Evolutionary conservation across 2,888 invertebrate species (phyloP).

Genomic region (Sclerodermus sp.): DNA sequence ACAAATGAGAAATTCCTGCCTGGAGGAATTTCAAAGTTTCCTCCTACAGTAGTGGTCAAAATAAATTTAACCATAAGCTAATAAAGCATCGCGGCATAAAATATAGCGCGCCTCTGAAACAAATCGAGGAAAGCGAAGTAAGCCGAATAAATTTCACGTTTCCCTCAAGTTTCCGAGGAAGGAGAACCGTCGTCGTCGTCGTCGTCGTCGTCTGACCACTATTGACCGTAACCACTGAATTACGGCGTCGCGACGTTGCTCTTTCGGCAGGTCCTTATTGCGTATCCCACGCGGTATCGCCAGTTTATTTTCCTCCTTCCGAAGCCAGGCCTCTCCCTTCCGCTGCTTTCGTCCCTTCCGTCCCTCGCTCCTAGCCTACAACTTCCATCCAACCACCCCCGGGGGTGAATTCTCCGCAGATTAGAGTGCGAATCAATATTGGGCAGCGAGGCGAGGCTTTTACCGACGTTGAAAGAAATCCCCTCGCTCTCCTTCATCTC

Average conservation of each 20-base stretch:
- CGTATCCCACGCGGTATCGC: constrained; percentile 23
- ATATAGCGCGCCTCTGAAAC: too few relatives aligned
- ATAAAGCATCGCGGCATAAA: too few relatives aligned
- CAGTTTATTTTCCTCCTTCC: constrained; percentile 55
- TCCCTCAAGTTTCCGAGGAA: background rate
- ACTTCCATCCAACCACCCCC: too few relatives aligned
- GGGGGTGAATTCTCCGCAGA: constrained; percentile 50
- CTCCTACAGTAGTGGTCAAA: too few relatives aligned
- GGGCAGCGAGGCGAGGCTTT: constrained; percentile 54
- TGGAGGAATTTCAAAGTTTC: too few relatives aligned
- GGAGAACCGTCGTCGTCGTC: too few relatives aligned
- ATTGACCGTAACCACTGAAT: constrained; percentile 27
- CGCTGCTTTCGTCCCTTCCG: too few relatives aligned
- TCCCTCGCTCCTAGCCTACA: too few relatives aligned
- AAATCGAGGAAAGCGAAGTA: too few relatives aligned
- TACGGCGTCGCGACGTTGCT: constrained; percentile 22
- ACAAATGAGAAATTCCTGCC: too few relatives aligned
- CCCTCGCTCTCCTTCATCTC: constrained; percentile 28
- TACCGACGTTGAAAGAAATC: constrained; percentile 54
- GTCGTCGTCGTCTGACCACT: background rate
- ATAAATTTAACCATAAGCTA: too few relatives aligned
- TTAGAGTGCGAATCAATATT: constrained; percentile 58
- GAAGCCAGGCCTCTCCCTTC: too few relatives aligned
- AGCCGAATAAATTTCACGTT: background rate
- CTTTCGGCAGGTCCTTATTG: background rate